Base-by-base conservation (phyloP, 2,797 vertebrate genomes). In the Oophaga sylvatica region DNA sequence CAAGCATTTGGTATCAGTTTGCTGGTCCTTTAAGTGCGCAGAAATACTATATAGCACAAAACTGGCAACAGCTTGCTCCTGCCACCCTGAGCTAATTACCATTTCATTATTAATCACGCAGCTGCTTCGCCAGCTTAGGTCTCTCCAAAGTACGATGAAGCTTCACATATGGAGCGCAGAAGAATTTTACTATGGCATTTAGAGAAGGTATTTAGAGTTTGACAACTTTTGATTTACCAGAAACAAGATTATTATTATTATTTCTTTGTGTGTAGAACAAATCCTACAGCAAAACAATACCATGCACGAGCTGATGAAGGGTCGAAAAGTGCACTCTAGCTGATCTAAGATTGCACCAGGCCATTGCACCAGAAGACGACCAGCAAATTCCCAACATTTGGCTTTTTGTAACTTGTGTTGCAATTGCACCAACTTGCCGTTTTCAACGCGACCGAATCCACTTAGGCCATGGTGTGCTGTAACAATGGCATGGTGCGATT, bases 61-160 rank as follows among this genome's bases (percentile, higher is more conserved):
- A 67, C 67, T 16, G 71, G 3, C 73, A n/a, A 56, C 73, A 76
- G 73, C 73, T 56, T 77, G 75, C 22, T 56, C 12, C n/a, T 20
- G 20, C 17, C 45, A 67, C 22, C n/a, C 68, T 53, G 22, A 29
- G 22, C 85, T 63, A 87, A 81, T 75, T 81, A 81, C 35, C 57
- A 87, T 73, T 62, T 10, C 65, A 81, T 48, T 81, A 60, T 35
- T 20, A 60, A 62, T 48, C 45, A 35, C 9, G 7, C 26, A 59
- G 48, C 84, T 56, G 77, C 84, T 80, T 53, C 76, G 57, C 48
- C 63, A 26, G 26, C 31, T 53, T 53, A 76, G 41, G 73, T 13
- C 45, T 48, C 75, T 77, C 75, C 73, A 26, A 56, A 2, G 45
- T 26, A 56, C 48, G 45, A 77, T 77, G 48, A 77, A 56, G 73